phyloP scores from a whole-genome alignment of 1,140 invertebrate genomes.

The Eubasilissa regina region DNA sequence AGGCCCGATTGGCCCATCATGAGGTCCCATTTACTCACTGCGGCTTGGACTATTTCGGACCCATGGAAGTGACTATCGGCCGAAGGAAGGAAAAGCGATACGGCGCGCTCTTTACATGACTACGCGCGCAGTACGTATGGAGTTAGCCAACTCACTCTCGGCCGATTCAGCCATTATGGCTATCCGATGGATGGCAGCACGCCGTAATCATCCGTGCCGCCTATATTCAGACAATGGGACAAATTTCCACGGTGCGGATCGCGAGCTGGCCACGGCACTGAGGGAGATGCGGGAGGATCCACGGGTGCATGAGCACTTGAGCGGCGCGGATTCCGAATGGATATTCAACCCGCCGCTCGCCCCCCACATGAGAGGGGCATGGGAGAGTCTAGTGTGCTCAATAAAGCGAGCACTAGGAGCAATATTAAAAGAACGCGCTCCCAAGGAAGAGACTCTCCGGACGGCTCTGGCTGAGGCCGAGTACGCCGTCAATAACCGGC shows the following conservation, averaged over 20 bases:
- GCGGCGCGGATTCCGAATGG: conserved; percentile 31
- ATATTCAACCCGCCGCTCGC: too few species aligned
- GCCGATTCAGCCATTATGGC: too few species aligned
- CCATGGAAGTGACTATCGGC: conserved; percentile 59
- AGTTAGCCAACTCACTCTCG: conserved; percentile 56
- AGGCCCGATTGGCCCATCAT: conserved; percentile 54
- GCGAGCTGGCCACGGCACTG: too few species aligned
- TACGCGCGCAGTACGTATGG: conserved; percentile 60
- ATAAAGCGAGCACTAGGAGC: conserved; percentile 62
- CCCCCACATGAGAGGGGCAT: too few species aligned
- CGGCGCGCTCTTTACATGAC: conserved; percentile 63
- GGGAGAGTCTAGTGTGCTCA: too few species aligned
- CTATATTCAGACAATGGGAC: too few species aligned
- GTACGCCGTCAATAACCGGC: conserved; percentile 61
- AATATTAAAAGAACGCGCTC: conserved; percentile 48
- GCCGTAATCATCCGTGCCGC: too few species aligned
- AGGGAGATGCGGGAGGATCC: neutral
- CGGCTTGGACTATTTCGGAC: conserved; percentile 63
- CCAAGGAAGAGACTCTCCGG: conserved; percentile 58
- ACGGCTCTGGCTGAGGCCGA: conserved; percentile 62
- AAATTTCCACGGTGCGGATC: too few species aligned
- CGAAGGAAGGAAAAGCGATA: conserved; percentile 62
- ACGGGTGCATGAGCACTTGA: conserved; percentile 40
- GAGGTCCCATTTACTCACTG: conserved; percentile 58
- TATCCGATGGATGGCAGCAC: too few species aligned